Conservation (phyloP, 2,888 invertebrate genomes). For the Meandrusa payeni region DNA sequence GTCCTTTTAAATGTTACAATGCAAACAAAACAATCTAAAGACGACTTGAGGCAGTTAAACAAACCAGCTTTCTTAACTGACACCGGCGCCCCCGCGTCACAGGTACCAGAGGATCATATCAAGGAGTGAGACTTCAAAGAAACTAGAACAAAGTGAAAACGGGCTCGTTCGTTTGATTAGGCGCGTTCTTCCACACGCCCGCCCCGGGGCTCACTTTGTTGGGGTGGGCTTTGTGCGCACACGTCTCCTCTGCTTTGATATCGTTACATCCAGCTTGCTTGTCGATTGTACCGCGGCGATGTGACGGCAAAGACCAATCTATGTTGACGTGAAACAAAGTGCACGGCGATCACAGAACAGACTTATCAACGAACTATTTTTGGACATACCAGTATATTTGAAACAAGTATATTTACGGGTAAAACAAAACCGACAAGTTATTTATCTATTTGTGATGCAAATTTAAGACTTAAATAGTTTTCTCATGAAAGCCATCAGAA, state of each 20-base stretch:
- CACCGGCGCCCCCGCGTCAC: slow-evolving; percentile 33
- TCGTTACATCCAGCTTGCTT: slow-evolving; percentile 43
- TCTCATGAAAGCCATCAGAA: no score
- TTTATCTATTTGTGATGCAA: no score
- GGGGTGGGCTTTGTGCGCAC: slow-evolving; percentile 56
- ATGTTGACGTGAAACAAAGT: slow-evolving; percentile 16
- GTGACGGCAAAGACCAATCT: slow-evolving; percentile 8
- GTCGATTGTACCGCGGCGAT: slow-evolving; percentile 47
- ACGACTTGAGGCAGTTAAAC: slow-evolving; percentile 19
- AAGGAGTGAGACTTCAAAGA: slow-evolving; percentile 64
- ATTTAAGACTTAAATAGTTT: no score
- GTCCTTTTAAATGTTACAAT: no score
- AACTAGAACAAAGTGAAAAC: slow-evolving; percentile 72
- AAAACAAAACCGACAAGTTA: no score
- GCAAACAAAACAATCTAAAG: no score
- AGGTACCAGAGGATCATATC: slow-evolving; percentile 62
- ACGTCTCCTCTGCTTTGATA: slow-evolving; percentile 50
- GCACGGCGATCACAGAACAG: no score
- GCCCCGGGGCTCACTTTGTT: slow-evolving; percentile 69
- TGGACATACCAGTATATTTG: no score
- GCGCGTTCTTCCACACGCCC: slow-evolving; percentile 62
- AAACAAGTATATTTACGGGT: no score
- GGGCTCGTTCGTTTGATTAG: slow-evolving; percentile 74
- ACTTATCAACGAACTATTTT: no score
- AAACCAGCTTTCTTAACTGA: slow-evolving; percentile 23